Percentiles rank a stretch among this genome's conserved stretches.
Conservation (phyloP, 1,140 invertebrate genomes). For the Papilio aristodemus region DNA sequence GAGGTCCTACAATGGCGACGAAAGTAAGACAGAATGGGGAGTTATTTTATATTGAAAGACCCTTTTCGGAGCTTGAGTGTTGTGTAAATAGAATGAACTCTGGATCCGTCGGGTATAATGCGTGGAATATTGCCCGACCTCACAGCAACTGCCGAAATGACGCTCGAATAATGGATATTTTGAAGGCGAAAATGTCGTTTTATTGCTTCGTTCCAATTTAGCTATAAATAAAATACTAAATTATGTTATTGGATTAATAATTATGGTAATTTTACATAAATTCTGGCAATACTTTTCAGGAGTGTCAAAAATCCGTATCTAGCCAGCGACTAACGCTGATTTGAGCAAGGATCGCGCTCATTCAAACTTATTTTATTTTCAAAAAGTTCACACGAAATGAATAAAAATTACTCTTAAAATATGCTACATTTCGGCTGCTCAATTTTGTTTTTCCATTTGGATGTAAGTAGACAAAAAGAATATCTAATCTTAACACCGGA, state of each 20-base stretch:
- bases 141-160: slow-evolving; percentile 43
- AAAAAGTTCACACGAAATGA: slow-evolving; percentile 11
- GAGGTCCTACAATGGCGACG: slow-evolving; percentile 60
- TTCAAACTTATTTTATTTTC: slow-evolving; percentile 9
- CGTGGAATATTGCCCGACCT: slow-evolving; percentile 62
- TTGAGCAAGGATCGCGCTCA: neutral
- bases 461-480: slow-evolving; percentile 5
- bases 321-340: neutral
- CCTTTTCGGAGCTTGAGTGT: slow-evolving; percentile 72
- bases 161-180: slow-evolving; percentile 51
- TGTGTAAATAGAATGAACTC: slow-evolving; percentile 71
- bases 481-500: slow-evolving; percentile 3
- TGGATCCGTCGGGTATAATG: slow-evolving; percentile 64
- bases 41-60: slow-evolving; percentile 76
- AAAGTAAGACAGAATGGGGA: slow-evolving; percentile 67
- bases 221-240: neutral
- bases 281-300: slow-evolving; percentile 3
- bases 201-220: neutral
- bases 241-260: neutral
- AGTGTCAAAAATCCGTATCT: neutral
- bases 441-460: slow-evolving; percentile 6
- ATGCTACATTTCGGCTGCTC: slow-evolving; percentile 12
- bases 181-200: neutral
- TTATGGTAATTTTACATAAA: slow-evolving; percentile 6
- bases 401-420: slow-evolving; percentile 11